Conservation (phyloP, 2,113 vertebrate genomes). For the Callopanchax toddi region DNA sequence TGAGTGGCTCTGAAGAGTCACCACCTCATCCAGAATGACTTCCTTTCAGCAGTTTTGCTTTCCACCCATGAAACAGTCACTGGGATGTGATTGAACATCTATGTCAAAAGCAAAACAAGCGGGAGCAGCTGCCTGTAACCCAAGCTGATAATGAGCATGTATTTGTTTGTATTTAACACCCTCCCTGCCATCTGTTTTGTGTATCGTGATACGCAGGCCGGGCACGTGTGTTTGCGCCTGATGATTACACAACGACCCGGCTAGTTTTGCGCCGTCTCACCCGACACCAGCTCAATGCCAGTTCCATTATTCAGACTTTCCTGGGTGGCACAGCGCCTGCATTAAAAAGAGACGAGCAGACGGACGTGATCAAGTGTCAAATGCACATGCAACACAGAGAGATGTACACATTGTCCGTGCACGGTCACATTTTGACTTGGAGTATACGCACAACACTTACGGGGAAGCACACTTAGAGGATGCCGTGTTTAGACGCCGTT, state of each 20-base stretch:
- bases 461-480: neutral
- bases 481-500: slow-evolving; percentile 7
- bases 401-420: neutral
- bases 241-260: slow-evolving; percentile 68
- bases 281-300: slow-evolving; percentile 37
- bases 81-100: slow-evolving; percentile 26
- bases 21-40: neutral
- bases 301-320: slow-evolving; percentile 67
- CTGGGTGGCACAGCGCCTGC: neutral
- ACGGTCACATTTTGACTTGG: neutral
- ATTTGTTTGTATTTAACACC: slow-evolving; percentile 76
- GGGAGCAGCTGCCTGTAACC: slow-evolving; percentile 69
- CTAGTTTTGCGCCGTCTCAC: slow-evolving; percentile 38
- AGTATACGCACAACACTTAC: slow-evolving; percentile 8
- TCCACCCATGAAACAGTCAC: slow-evolving; percentile 2
- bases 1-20: slow-evolving; percentile 16
- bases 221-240: slow-evolving; percentile 61
- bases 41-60: slow-evolving; percentile 13
- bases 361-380: slow-evolving; percentile 33
- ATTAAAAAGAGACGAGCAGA: slow-evolving; percentile 18
- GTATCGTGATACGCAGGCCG: slow-evolving; percentile 64
- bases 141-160: slow-evolving; percentile 63
- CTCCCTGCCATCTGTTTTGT: slow-evolving; percentile 73
- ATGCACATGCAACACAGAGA: slow-evolving; percentile 28
- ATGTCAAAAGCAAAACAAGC: slow-evolving; percentile 36